A percentile compares a stretch with the other conserved stretches of the same genome.
These are phyloP conservation scores for Petrocephalus microphthalmus DNA, from an alignment of 2,113 vertebrate species.

Conservation along the genomic window DNA sequence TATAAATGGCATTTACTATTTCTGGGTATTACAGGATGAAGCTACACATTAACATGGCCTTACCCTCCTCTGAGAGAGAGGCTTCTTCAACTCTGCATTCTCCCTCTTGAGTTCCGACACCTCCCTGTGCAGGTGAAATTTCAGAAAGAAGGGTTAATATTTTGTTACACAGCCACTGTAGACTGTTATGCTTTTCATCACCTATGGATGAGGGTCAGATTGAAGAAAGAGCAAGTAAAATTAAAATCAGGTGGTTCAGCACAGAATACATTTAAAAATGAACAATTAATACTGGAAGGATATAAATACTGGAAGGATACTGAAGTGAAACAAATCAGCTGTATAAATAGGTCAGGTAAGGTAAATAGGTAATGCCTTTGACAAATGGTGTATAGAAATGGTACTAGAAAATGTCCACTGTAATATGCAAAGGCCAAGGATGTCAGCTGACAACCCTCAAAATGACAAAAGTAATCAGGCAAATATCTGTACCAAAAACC, in stretches of 20 bases:
- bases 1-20: background rate
- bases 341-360: background rate
- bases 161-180: background rate
- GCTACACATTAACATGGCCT: background rate
- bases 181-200: background rate
- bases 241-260: background rate
- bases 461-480: background rate
- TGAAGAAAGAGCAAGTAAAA: background rate
- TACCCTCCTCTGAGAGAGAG: slow-evolving; percentile 69
- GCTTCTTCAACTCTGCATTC: slow-evolving; percentile 71
- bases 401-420: background rate
- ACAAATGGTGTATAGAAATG: background rate
- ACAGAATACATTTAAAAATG: background rate
- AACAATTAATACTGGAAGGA: background rate
- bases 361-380: background rate
- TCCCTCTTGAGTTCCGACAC: slow-evolving; percentile 62
- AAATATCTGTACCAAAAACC: background rate
- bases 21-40: background rate
- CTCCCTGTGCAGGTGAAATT: slow-evolving; percentile 51
- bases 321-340: background rate
- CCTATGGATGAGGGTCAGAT: background rate
- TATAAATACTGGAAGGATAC: background rate
- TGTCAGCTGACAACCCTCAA: background rate
- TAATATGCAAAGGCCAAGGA: background rate
- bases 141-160: background rate